Conservation (phyloP, 1,140 invertebrate genomes). For the Zaprionus lachaisei region DNA sequence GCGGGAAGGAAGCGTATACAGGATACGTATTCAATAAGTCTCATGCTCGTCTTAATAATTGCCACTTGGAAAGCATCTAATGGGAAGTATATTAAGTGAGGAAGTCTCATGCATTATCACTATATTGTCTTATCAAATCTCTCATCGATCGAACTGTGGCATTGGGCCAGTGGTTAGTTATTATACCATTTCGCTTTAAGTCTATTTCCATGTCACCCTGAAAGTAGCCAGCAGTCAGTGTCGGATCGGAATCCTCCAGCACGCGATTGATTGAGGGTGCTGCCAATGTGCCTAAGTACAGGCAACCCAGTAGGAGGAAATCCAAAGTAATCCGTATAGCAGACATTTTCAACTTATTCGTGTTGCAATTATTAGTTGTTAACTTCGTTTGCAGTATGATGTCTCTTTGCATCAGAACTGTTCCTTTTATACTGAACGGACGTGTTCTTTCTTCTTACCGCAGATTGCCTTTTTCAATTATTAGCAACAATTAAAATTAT, state of each 20-base stretch:
- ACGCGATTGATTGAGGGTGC: constrained; percentile 26
- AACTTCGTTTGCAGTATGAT: too few species aligned
- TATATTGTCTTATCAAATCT: constrained; percentile 58
- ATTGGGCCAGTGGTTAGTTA: constrained; percentile 55
- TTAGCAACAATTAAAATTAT: too few species aligned
- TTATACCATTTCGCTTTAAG: constrained; percentile 32
- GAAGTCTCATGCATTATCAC: not conserved
- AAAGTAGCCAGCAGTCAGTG: constrained; percentile 62
- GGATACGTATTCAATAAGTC: constrained; percentile 74
- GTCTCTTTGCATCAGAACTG: too few species aligned
- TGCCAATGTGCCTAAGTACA: constrained; percentile 6
- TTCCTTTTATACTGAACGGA: too few species aligned
- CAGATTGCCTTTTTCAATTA: too few species aligned
- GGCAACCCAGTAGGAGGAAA: constrained; percentile 16
- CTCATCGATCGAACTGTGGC: constrained; percentile 77
- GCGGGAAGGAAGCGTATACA: constrained; percentile 69
- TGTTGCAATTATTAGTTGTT: not conserved
- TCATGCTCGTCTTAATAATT: constrained; percentile 67
- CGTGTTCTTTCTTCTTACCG: too few species aligned
- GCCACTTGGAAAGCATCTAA: constrained; percentile 24
- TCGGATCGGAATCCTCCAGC: constrained; percentile 46
- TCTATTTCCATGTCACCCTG: constrained; percentile 65
- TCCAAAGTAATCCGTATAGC: constrained; percentile 15
- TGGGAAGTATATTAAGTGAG: not conserved
- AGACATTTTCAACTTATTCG: constrained; percentile 54